Evolutionary conservation across 2,113 vertebrate species (phyloP), one percentile per base, ranked within the genome.

Genomic region (Capreolus pygargus): DNA sequence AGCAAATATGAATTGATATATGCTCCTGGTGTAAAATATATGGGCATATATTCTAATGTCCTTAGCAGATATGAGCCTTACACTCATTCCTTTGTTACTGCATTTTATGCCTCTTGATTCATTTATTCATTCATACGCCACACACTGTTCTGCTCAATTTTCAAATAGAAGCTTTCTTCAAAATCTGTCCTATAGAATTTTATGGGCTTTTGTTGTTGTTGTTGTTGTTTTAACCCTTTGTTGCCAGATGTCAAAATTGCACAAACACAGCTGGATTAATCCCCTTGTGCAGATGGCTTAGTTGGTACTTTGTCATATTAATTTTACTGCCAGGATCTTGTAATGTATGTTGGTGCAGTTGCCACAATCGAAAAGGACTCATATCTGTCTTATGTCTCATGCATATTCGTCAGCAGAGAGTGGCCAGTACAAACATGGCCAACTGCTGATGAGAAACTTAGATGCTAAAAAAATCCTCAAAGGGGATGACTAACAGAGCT

Each of bases 131-230:
- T 3, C 55, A 33, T 43, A 16, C 30, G 27, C 47, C 93, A 9
- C 64, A 70, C 36, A 50, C 14, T 74, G 0, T n/a, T 45, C 89
- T 95, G 17, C n/a, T 45, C 1, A 0, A 45, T 79, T 92, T 85
- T 96, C 55, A 58, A 45, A 39, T 2, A 84, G 36, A 89, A 76
- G 30, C 58, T 5, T 7, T 25, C 88, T 97, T 95, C 95, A 28
- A 93, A 89, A 76, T 43, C 28, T 50, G n/a, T 7, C 4, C 81
- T 88, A 28, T 27, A 85, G 54, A 91, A 36, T 13, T 47, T 13
- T 45, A 33, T 30, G 3, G 45, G 45, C 45, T 45, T 45, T 45
- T 45, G 45, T 45, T 45, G 45, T 2, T 36, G 47, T 50, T 55
- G 52, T 54, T 67, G n/a, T 25, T 33, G 4, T 5, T 12, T 19